A percentile compares a stretch with the other conserved stretches of the same genome.
Conservation (phyloP, 1,140 invertebrate species). For the Condylostylus longicornis region DNA sequence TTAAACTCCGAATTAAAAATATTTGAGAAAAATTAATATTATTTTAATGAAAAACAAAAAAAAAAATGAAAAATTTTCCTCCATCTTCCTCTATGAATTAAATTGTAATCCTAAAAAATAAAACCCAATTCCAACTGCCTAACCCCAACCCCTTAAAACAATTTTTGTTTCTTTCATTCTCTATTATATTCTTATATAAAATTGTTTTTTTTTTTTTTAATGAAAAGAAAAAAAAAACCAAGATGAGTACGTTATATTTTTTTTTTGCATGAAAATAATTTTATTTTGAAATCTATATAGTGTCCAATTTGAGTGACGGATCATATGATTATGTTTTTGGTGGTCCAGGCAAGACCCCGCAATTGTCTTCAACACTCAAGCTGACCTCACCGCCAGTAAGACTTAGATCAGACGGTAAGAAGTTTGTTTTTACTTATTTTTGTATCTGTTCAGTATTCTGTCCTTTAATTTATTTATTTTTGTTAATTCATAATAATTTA, state of each 20-base stretch:
- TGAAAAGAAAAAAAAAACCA: conserved; percentile 1
- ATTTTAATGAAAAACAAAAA: too few species aligned
- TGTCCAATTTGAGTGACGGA: conserved; percentile 34
- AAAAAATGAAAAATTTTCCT: too few species aligned
- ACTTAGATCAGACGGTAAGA: conserved; percentile 29
- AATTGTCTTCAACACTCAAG: conserved; percentile 30
- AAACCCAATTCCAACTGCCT: too few species aligned
- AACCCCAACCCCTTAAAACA: too few species aligned
- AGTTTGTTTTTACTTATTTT: neutral
- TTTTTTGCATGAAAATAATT: conserved; percentile 4
- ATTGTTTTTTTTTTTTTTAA: too few species aligned
- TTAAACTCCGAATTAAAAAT: too few species aligned
- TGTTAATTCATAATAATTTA: neutral
- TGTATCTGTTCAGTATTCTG: neutral
- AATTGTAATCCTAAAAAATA: too few species aligned
- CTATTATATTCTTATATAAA: too few species aligned
- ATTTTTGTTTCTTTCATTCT: too few species aligned
- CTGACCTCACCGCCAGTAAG: conserved; percentile 32
- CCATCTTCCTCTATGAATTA: too few species aligned
- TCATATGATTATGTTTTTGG: conserved; percentile 35
- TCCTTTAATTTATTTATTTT: neutral
- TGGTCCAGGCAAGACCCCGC: conserved; percentile 32
- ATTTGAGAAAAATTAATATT: too few species aligned
- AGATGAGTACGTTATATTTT: neutral
- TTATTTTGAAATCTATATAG: conserved; percentile 12